These are phyloP conservation scores for Abrostola tripartita DNA, from an alignment of 2,888 invertebrate species.

Conservation along the genomic window DNA sequence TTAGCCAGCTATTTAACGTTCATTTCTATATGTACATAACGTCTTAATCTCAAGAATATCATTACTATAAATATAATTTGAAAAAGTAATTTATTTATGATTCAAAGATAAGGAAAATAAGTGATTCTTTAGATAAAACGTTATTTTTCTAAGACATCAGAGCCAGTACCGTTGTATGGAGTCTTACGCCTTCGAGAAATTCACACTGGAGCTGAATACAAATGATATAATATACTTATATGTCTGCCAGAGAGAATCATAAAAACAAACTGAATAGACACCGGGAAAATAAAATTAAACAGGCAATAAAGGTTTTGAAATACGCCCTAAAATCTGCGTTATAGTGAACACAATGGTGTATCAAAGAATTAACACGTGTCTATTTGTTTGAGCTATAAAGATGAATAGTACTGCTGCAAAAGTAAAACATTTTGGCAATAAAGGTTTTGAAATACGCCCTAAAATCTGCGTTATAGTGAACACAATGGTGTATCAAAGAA, in stretches of 20 bases:
- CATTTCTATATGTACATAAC: constrained; percentile 37
- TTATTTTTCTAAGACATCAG: constrained; percentile 21
- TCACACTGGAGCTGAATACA: constrained; percentile 17
- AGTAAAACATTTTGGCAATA: constrained; percentile 35
- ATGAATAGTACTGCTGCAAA: constrained; percentile 52
- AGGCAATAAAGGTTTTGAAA: constrained; percentile 49
- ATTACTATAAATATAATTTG: constrained; percentile 23
- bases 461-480: constrained; percentile 50
- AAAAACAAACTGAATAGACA: constrained; percentile 20
- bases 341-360: constrained; percentile 56
- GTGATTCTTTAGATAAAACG: constrained; percentile 23
- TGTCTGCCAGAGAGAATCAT: constrained; percentile 13
- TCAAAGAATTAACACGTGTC: constrained; percentile 62
- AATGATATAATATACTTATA: constrained; percentile 16
- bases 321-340: constrained; percentile 49
- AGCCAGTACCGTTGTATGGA: constrained; percentile 6
- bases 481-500: constrained; percentile 62
- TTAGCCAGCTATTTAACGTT: constrained; percentile 40
- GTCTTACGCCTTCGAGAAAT: constrained; percentile 20
- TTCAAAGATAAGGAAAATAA: constrained; percentile 21
- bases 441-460: constrained; percentile 50
- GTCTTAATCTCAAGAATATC: constrained; percentile 35
- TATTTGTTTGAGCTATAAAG: constrained; percentile 68
- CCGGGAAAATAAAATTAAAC: constrained; percentile 25
- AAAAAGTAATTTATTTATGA: constrained; percentile 36